Evolutionary conservation across 2,888 invertebrate species (phyloP).

Genomic region (Synergus itoensis): DNA sequence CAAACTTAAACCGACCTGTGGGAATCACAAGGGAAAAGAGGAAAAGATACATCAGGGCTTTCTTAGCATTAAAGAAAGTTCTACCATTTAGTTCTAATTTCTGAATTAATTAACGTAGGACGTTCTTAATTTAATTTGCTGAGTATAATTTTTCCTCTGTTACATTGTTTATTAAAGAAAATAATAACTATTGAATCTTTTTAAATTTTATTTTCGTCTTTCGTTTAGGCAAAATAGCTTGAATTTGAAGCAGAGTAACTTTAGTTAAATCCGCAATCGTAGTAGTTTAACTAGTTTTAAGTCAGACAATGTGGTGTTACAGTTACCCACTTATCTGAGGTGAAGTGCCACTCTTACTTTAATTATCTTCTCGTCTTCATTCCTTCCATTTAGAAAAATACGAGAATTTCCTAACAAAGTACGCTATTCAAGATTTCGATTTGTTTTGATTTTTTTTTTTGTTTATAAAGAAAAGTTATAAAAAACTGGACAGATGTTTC

Average conservation of each 20-base stretch:
- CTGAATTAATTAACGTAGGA: not conserved
- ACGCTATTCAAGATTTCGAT: no score
- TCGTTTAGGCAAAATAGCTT: not conserved
- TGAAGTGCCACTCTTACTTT: not conserved
- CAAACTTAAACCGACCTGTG: not conserved
- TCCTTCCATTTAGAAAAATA: not conserved
- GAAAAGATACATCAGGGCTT: not conserved
- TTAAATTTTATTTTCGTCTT: no score
- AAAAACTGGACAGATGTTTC: not conserved
- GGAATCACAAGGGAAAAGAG: conserved; percentile 6
- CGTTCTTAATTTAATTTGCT: not conserved
- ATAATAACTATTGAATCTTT: no score
- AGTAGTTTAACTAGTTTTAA: conserved; percentile 17
- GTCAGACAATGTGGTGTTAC: not conserved
- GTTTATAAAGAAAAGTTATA: no score
- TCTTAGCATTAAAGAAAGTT: not conserved
- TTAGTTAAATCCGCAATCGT: not conserved
- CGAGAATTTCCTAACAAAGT: not conserved
- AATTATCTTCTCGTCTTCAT: not conserved
- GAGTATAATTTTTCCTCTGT: not conserved
- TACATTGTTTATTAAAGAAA: not conserved
- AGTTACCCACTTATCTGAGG: not conserved
- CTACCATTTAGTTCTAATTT: not conserved
- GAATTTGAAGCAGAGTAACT: not conserved
- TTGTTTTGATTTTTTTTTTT: no score